Base-by-base conservation (phyloP, 2,888 invertebrate genomes). In the Synanthedon myopaeformis region DNA sequence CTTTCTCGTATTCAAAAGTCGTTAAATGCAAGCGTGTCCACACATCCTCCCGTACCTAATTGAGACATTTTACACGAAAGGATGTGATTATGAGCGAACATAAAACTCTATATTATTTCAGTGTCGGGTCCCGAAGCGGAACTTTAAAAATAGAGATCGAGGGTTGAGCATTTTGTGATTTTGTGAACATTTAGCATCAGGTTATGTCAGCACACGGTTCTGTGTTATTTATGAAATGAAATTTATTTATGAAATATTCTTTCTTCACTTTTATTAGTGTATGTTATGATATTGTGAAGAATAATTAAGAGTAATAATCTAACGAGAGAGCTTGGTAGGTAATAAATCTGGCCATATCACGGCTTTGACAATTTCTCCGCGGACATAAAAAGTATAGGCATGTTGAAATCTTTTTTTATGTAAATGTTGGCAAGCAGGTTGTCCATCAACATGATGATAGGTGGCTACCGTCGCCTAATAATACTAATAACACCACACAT, bases 41-140 rank as follows among this genome's bases (percentile, higher is more conserved):
- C 79, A 84, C 79, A 79, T 82, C 78, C 77, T 75, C 73, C 80
- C 84, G 76, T 78, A 71, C 76, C 74, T 82, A 86, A 86, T 86
- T 85, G 86, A 86, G 85, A 84, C 81, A 78, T 85, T 83, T 80
- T 76, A 84, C 80, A 76, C 76, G 70, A 81, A 82, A 85, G 84
- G 82, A 83, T 82, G 82, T 83, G 83, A 84, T 85, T 84, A 84
- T 78, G 76, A 69, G 66, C 73, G 79, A 76, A 74, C 84, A 81
- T 84, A 83, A 84, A 84, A 81, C 72, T 74, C 55, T 51, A 69
- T 70, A 76, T 74, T 78, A 79, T 82, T 79, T 76, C 64, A 70
- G 76, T 71, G 62, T 65, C 61, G 59, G 61, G 61, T 63, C 64
- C 57, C 61, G 58, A 66, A 73, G 65, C 65, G 72, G 72, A 73